Base-by-base conservation (phyloP, 2,797 vertebrate genomes). In the Vireo griseus region DNA sequence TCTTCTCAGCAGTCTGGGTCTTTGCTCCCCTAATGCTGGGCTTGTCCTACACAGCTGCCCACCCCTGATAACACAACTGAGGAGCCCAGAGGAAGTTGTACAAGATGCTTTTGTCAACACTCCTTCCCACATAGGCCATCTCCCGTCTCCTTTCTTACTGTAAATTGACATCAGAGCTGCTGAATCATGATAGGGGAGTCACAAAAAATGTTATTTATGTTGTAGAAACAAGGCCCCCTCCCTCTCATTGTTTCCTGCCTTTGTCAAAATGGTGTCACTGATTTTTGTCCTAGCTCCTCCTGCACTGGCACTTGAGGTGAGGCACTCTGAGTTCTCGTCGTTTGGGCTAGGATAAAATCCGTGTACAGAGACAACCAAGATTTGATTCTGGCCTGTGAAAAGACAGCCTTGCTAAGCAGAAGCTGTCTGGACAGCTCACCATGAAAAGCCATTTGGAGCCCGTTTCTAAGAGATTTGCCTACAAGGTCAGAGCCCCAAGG, bases 51-150 rank as follows among this genome's bases (percentile, higher is more conserved):
- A 67, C 92, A 93, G 93, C 88, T 97, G 95, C 92, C 88, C 90
- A 94, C 74, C 87, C 39, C 86, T 95, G 92, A 94, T 95, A 96
- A 95, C 92, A 92, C 89, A 96, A 72, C 94, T 95, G 90, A 94
- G 90, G 77, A 91, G 85, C 93, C 77, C 86, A 95, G 88, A 94
- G 97, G 97, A 97, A 97, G 96, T 97, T 97, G 94, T 97, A 97
- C 96, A 96, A 95, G 95, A 95, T 91, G 92, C 91, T 93, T 95
- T 97, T 97, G 96, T 94, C 83, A 42, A 95, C 93, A 95, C 90
- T 91, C 76, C 67, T 96, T 97, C 92, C 96, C 94, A 80, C 91
- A 94, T 20, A 93, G 62, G 84, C 91, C 90, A 87, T 95, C 91
- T 97, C 90, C 77, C 31, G 0, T 83, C 90, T 96, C 87, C 71